Evolutionary conservation across 2,797 vertebrate genomes (phyloP), one percentile per base, ranked within the genome.

Genomic region (Manis pentadactyla): DNA sequence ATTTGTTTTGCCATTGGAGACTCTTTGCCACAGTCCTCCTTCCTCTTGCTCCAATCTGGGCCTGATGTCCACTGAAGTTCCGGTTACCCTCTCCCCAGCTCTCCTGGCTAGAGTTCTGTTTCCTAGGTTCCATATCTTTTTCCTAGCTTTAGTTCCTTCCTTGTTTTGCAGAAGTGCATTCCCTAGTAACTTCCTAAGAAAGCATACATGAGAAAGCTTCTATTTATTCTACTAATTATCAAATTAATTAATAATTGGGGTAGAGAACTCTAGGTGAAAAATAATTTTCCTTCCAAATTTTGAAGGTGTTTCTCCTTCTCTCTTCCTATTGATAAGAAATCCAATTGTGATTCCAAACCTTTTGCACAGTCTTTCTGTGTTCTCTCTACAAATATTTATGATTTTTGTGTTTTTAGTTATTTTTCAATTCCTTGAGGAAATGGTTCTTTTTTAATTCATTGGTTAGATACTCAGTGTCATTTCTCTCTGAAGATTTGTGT

Each of bases 341-440:
- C 17, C 27, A 91, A 42, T 29, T 61, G 37, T 42, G 34, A 78
- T 85, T 78, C 27, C 37, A 89, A 85, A 81, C 61, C 9, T 88
- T 85, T 59, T 69, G 8, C 6, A 29, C 8, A 8, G 68, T 5
- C 27, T 3, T 51, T 63, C 49, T 87, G 25, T 66, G 79, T 85
- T 61, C 18, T 46, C 18, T 84, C 21, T 93, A 79, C 17, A 91
- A 91, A 85, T 84, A 84, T 55, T 73, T 53, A 51, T 19, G 57
- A 79, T 63, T 74, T 90, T 77, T 83, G 66, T 73, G n/a, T 61
- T 82, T 46, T 59, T 53, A 29, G 6, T 64, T 66, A 66, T 78
- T 93, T 87, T 93, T 12, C 78, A 90, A 87, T 73, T 64, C 49
- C 21, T 34, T 89, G 17, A 21, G 3, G 31, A 77, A 92, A 92